These are phyloP conservation scores for Carassius carassius DNA, from an alignment of 2,113 vertebrate genomes.

Conservation along the genomic window DNA sequence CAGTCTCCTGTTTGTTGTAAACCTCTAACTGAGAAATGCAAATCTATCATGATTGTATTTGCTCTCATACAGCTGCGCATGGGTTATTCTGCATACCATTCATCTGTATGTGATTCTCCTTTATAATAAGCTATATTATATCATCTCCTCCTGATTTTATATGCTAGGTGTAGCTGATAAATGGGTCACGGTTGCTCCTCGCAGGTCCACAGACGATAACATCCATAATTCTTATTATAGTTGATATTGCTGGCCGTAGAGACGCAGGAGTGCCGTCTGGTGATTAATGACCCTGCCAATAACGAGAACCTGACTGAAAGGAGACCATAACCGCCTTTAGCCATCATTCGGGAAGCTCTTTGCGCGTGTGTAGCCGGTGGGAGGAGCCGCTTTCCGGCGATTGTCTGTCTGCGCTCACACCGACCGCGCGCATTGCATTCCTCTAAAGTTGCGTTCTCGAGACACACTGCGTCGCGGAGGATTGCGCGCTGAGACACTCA, in stretches of 20 bases:
- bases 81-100: slow-evolving; percentile 10
- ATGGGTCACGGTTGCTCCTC: slow-evolving; percentile 14
- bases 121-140: background rate
- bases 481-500: slow-evolving; percentile 36
- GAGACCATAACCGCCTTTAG: slow-evolving; percentile 14
- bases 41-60: background rate
- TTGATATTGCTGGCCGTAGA: background rate
- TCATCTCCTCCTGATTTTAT: background rate
- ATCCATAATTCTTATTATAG: background rate
- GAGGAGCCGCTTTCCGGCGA: slow-evolving; percentile 79
- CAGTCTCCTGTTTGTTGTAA: background rate
- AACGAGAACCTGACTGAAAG: slow-evolving; percentile 13
- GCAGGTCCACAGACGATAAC: background rate
- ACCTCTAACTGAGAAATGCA: background rate
- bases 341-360: slow-evolving; percentile 13
- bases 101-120: background rate
- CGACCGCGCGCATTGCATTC: slow-evolving; percentile 56
- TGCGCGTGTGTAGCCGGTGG: slow-evolving; percentile 59
- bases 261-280: background rate
- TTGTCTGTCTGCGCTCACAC: slow-evolving; percentile 67
- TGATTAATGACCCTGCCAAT: slow-evolving; percentile 39
- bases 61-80: background rate
- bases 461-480: slow-evolving; percentile 63
- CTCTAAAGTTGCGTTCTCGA: slow-evolving; percentile 71
- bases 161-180: slow-evolving; percentile 13